Conservation (phyloP, 1,140 invertebrate species). For the Drosophila pectinifera region DNA sequence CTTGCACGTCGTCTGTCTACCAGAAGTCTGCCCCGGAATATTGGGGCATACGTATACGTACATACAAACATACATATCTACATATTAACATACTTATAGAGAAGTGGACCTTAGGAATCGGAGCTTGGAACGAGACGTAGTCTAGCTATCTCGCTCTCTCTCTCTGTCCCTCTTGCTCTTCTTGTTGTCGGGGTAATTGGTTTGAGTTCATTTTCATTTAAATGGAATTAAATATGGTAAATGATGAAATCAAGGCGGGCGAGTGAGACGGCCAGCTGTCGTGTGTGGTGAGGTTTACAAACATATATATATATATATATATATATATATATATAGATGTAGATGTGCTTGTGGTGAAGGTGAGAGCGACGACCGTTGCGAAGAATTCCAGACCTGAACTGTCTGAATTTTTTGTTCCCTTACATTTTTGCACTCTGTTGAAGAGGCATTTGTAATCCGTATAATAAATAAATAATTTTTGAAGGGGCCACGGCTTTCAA, state of each 20-base stretch:
- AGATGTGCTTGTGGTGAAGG: constrained; percentile 70
- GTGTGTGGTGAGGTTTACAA: constrained; percentile 69
- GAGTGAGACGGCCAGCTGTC: constrained; percentile 41
- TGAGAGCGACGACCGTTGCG: constrained; percentile 66
- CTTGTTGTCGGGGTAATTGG: constrained; percentile 64
- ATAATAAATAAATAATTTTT: constrained; percentile 80
- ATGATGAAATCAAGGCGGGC: constrained; percentile 75
- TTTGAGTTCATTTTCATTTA: constrained; percentile 83
- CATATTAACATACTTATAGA: constrained; percentile 18
- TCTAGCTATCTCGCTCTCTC: constrained; percentile 6
- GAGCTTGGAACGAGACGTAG: constrained; percentile 8
- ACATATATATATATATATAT: neutral
- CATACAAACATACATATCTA: neutral
- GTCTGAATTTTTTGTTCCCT: constrained; percentile 33
- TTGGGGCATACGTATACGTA: constrained; percentile 1
- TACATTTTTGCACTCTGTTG: constrained; percentile 53
- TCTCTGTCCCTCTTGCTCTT: constrained; percentile 11
- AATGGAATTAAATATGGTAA: constrained; percentile 84
- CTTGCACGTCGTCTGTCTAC: constrained; percentile 65
- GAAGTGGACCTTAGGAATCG: constrained; percentile 11
- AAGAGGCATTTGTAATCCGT: constrained; percentile 68
- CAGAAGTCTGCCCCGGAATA: constrained; percentile 47
- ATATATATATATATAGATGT: constrained; percentile 10
- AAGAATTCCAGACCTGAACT: constrained; percentile 44
- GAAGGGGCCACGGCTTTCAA: constrained; percentile 32